A percentile compares a stretch with the other conserved stretches of the same genome.
Evolutionary conservation across 2,797 vertebrate species (phyloP).

Genomic region (Artibeus jamaicensis): DNA sequence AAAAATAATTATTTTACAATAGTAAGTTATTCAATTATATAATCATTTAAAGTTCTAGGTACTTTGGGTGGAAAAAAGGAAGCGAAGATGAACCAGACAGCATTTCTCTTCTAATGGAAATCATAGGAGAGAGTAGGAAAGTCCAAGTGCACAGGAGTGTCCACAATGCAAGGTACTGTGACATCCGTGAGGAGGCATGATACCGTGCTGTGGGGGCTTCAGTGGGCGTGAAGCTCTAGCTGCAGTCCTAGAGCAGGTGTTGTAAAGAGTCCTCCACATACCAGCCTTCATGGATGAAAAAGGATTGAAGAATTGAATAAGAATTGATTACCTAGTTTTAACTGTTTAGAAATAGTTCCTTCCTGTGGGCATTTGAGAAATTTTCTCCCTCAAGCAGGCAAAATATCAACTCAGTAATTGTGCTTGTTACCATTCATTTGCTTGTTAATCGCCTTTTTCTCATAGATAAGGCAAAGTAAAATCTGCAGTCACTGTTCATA

Average conservation of each 20-base stretch:
- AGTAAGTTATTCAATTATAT: neutral
- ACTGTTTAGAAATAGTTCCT: neutral
- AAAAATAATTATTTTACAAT: neutral
- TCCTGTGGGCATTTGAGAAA: neutral
- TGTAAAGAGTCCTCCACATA: neutral
- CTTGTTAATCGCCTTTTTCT: neutral
- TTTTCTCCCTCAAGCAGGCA: neutral
- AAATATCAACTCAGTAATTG: neutral
- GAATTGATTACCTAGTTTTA: neutral
- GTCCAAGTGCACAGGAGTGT: neutral
- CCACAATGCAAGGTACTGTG: no score
- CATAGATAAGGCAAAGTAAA: neutral
- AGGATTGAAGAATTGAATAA: neutral
- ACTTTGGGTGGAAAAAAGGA: neutral
- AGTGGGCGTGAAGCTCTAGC: neutral
- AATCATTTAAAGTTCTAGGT: neutral
- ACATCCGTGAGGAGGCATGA: rapidly evolving
- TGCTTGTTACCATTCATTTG: neutral
- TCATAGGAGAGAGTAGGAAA: neutral
- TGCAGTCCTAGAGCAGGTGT: no score
- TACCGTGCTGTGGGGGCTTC: neutral
- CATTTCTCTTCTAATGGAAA: neutral
- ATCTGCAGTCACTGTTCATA: neutral
- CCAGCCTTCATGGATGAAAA: neutral
- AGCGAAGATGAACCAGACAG: neutral